phyloP scores from a whole-genome alignment of 2,113 vertebrate genomes.

The Odontesthes bonariensis region DNA sequence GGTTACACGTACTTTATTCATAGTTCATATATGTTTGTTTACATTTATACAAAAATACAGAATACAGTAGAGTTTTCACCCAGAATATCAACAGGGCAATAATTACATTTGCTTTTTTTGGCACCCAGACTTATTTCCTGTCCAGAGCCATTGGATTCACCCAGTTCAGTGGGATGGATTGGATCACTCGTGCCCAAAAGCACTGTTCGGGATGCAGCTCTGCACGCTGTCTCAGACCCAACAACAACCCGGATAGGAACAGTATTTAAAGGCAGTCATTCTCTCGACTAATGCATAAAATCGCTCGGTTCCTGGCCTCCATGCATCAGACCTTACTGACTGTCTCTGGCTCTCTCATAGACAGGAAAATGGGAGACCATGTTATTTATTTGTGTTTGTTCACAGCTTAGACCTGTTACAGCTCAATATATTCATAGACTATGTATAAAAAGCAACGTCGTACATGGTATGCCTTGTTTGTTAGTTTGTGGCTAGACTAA shows the following conservation, averaged over 20 bases:
- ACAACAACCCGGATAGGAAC: constrained; percentile 36
- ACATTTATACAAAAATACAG: constrained; percentile 87
- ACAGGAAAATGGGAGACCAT: constrained; percentile 71
- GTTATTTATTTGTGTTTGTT: constrained; percentile 53
- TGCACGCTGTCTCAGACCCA: constrained; percentile 30
- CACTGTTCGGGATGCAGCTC: constrained; percentile 44
- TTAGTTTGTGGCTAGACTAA: constrained; percentile 41
- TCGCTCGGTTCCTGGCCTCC: constrained; percentile 10
- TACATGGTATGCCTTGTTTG: constrained; percentile 48
- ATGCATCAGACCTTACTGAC: constrained; percentile 35
- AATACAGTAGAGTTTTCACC: constrained; percentile 84
- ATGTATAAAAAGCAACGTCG: constrained; percentile 56
- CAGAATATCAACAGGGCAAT: constrained; percentile 76
- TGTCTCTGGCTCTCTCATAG: constrained; percentile 56
- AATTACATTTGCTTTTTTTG: constrained; percentile 80
- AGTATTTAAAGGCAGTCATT: constrained; percentile 48
- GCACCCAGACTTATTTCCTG: constrained; percentile 82
- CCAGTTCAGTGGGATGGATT: constrained; percentile 33
- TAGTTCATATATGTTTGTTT: constrained; percentile 84
- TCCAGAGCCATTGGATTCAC: constrained; percentile 67
- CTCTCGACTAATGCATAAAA: constrained; percentile 46
- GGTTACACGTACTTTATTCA: constrained; percentile 84
- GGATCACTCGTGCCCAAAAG: constrained; percentile 49
- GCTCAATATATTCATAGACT: constrained; percentile 63
- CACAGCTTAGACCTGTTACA: constrained; percentile 79